phyloP scores from a whole-genome alignment of 1,140 invertebrate species.

The fruit fly (Drosophila melanogaster) region Release_6_plus_ISO1_MT NT_037436.4:3116501-3117000 shows the following conservation, averaged over 20 bases:
- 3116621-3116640: constrained; percentile 13
- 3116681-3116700: constrained; percentile 35
- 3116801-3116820: constrained; percentile 67
- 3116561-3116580: background rate
- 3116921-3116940: background rate
- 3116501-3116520: background rate
- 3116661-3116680: constrained; percentile 32
- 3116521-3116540: background rate
- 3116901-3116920: constrained; percentile 8
- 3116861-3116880: constrained; percentile 2
- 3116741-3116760: constrained; percentile 83
- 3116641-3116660: constrained; percentile 15
- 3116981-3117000: background rate
- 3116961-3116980: background rate
- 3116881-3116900: constrained; percentile 4
- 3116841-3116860: constrained; percentile 16
- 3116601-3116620: constrained; percentile 25
- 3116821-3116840: constrained; percentile 35
- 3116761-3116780: constrained; percentile 78
- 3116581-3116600: background rate
- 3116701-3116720: constrained; percentile 57
- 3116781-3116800: constrained; percentile 74
- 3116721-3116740: constrained; percentile 84
- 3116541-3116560: background rate
- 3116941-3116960: background rate